phyloP scores from a whole-genome alignment of 2,113 vertebrate genomes.

The Buteo buteo region DNA sequence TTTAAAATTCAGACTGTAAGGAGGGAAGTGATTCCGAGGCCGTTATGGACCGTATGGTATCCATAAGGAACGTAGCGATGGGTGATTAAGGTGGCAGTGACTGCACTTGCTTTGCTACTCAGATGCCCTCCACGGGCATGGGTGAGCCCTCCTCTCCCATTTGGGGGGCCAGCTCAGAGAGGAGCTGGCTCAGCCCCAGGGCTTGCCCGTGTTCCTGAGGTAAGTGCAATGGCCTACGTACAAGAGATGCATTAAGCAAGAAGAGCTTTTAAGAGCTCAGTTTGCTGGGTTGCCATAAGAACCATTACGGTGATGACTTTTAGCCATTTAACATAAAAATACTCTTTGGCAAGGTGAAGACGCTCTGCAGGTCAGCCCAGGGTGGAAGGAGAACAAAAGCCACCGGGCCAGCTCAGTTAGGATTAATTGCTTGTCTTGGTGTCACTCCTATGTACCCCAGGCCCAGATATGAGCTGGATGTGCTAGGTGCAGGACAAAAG shows the following conservation, averaged over 20 bases:
- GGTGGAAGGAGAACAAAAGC: background rate
- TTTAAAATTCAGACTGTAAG: background rate
- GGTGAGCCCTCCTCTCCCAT: background rate
- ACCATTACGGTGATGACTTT: background rate
- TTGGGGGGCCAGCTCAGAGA: background rate
- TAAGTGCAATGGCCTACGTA: background rate
- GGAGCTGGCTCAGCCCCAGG: background rate
- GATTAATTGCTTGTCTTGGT: background rate
- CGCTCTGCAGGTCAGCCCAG: background rate
- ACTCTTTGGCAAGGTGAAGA: background rate
- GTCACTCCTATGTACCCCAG: background rate
- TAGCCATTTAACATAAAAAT: background rate
- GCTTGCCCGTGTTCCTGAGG: background rate
- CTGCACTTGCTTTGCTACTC: background rate
- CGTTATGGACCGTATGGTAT: background rate
- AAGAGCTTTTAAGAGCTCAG: background rate
- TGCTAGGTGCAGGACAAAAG: background rate
- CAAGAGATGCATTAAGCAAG: background rate
- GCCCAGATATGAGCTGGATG: background rate
- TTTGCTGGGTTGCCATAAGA: constrained; percentile 1
- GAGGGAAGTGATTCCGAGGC: background rate
- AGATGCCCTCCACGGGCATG: fast-evolving
- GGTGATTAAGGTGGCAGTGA: background rate
- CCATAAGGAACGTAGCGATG: background rate
- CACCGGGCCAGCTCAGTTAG: background rate